Evolutionary conservation across 1,140 invertebrate genomes (phyloP).

Genomic region (Atta colombica): DNA sequence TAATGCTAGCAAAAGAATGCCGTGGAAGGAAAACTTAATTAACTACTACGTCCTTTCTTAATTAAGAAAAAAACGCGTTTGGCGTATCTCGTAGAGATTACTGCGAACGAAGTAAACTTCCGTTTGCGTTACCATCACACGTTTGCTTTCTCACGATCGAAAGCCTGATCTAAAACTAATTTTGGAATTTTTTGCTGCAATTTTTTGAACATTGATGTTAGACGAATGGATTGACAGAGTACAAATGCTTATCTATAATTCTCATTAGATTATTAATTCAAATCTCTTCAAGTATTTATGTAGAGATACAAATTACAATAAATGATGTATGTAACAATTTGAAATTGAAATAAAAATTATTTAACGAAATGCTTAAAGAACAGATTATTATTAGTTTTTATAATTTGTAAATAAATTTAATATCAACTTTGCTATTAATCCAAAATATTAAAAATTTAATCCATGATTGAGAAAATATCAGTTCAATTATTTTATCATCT

Average conservation of each 20-base stretch:
- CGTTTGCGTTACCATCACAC: slow-evolving; percentile 69
- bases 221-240: not conserved
- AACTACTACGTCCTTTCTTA: slow-evolving; percentile 78
- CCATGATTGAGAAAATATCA: not conserved
- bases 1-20: slow-evolving; percentile 50
- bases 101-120: slow-evolving; percentile 71
- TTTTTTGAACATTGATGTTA: not conserved
- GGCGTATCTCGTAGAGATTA: slow-evolving; percentile 75
- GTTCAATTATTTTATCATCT: not conserved
- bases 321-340: not conserved
- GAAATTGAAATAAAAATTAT: not conserved
- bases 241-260: not conserved
- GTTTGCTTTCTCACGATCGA: slow-evolving; percentile 75
- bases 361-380: not conserved
- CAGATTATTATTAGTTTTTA: not conserved
- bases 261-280: not conserved
- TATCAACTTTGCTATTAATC: not conserved
- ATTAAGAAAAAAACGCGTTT: slow-evolving; percentile 80
- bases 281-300: not conserved
- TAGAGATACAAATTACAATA: not conserved
- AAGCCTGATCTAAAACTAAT: slow-evolving; percentile 73
- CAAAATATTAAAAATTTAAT: not conserved
- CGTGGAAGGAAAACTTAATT: slow-evolving; percentile 77
- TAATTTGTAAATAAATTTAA: slow-evolving; percentile 11
- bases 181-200: slow-evolving; percentile 53